These are phyloP conservation scores for Hipposideros larvatus DNA, from an alignment of 2,797 vertebrate genomes.

Conservation along the genomic window DNA sequence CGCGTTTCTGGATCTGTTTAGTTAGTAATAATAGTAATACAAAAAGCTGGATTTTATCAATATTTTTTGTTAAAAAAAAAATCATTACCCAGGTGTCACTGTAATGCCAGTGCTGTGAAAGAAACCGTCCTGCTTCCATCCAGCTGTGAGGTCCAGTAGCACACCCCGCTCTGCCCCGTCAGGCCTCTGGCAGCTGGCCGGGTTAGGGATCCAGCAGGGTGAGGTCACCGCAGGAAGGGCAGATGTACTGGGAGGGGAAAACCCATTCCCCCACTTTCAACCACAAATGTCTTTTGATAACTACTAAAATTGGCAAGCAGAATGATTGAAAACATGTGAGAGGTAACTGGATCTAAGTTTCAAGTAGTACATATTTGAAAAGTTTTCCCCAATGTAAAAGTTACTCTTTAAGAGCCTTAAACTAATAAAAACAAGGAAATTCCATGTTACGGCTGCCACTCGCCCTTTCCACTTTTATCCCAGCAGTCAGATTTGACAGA, in stretches of 20 bases:
- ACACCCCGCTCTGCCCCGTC: background rate
- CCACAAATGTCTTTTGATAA: conserved; percentile 71
- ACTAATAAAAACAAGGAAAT: conserved; percentile 81
- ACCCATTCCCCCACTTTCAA: background rate
- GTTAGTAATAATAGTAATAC: background rate
- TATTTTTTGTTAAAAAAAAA: background rate
- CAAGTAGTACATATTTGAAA: conserved; percentile 74
- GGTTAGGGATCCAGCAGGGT: background rate
- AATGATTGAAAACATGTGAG: conserved; percentile 72
- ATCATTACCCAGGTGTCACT: background rate
- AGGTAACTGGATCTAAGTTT: conserved; percentile 51
- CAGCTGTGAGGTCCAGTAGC: background rate
- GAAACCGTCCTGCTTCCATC: background rate
- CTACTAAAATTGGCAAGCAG: conserved; percentile 61
- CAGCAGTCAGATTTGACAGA: conserved; percentile 65
- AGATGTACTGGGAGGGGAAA: background rate
- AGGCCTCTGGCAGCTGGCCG: background rate
- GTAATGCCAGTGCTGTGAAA: background rate
- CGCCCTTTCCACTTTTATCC: conserved; percentile 77
- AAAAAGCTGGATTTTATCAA: conserved; percentile 22
- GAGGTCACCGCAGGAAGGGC: background rate
- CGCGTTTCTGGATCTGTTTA: background rate
- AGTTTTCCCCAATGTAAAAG: conserved; percentile 74
- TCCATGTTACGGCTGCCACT: conserved; percentile 78
- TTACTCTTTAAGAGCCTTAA: conserved; percentile 82